phyloP scores from a whole-genome alignment of 2,113 vertebrate species.

The Lophius piscatorius region DNA sequence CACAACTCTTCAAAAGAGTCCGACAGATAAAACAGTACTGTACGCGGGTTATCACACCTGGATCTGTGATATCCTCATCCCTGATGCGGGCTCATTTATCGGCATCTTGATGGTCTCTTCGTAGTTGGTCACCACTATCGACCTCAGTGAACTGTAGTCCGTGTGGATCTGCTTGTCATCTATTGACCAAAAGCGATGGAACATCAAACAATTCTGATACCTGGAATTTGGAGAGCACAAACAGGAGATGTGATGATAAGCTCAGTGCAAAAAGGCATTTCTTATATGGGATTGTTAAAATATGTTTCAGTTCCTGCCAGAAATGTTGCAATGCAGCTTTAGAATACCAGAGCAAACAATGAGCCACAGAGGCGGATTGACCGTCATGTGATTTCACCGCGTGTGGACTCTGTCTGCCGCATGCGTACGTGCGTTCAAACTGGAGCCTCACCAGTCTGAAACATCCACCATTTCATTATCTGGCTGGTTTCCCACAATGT shows the following conservation, averaged over 20 bases:
- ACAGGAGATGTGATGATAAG: neutral
- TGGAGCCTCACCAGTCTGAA: slow-evolving; percentile 81
- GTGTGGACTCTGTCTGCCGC: neutral
- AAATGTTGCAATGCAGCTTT: neutral
- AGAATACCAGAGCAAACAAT: neutral
- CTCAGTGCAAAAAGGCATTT: neutral
- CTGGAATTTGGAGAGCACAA: slow-evolving; percentile 58
- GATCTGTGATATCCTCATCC: slow-evolving; percentile 84
- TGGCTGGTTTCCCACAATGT: slow-evolving; percentile 88
- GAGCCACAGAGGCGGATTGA: neutral
- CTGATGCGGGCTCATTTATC: slow-evolving; percentile 84
- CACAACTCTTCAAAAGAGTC: too few species aligned
- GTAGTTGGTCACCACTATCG: slow-evolving; percentile 85
- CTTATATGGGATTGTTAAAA: neutral
- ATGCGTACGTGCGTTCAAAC: slow-evolving; percentile 47
- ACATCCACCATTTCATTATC: slow-evolving; percentile 82
- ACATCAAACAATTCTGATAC: slow-evolving; percentile 85
- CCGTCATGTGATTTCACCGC: slow-evolving; percentile 45
- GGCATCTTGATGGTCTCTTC: slow-evolving; percentile 89
- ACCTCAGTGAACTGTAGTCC: slow-evolving; percentile 82
- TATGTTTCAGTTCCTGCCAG: neutral
- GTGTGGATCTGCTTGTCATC: slow-evolving; percentile 88
- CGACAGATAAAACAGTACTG: too few species aligned
- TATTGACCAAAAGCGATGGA: slow-evolving; percentile 88
- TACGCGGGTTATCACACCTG: slow-evolving; percentile 73